These are phyloP conservation scores for Eupithecia insigniata DNA, from an alignment of 2,888 invertebrate genomes.

Conservation along the genomic window DNA sequence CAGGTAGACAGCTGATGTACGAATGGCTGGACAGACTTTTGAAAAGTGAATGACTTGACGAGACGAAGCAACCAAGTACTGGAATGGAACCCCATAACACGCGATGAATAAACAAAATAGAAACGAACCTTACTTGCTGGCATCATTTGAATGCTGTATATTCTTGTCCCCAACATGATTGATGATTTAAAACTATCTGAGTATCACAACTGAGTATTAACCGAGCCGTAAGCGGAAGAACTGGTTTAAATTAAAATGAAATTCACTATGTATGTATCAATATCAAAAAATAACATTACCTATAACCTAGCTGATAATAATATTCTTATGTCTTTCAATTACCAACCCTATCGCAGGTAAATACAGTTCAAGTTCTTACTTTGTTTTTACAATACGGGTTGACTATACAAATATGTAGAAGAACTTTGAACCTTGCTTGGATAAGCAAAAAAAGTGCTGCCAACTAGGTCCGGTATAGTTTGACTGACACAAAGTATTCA, in stretches of 20 bases:
- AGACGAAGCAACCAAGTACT: background rate
- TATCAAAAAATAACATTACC: slow-evolving; percentile 55
- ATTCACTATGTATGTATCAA: slow-evolving; percentile 57
- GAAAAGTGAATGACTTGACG: slow-evolving; percentile 6
- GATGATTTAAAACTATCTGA: slow-evolving; percentile 51
- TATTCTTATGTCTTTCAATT: slow-evolving; percentile 5
- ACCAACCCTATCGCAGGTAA: background rate
- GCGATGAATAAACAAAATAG: background rate
- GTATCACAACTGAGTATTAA: too few relatives aligned
- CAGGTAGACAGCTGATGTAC: slow-evolving; percentile 51
- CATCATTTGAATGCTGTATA: slow-evolving; percentile 76
- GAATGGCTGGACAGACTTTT: slow-evolving; percentile 38
- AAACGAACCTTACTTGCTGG: slow-evolving; percentile 69
- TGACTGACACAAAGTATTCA: background rate
- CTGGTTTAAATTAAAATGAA: slow-evolving; percentile 51
- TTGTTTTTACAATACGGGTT: slow-evolving; percentile 14
- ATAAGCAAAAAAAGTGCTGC: slow-evolving; percentile 6
- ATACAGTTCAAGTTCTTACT: slow-evolving; percentile 45
- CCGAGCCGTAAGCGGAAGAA: slow-evolving; percentile 46
- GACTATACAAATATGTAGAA: slow-evolving; percentile 30
- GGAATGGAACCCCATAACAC: slow-evolving; percentile 10
- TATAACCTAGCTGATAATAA: slow-evolving; percentile 50
- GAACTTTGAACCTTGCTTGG: slow-evolving; percentile 57
- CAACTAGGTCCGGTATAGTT: background rate
- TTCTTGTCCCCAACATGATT: slow-evolving; percentile 72